Evolutionary conservation across 1,140 invertebrate species (phyloP).

Genomic region (Elymnias hypermnestra): DNA sequence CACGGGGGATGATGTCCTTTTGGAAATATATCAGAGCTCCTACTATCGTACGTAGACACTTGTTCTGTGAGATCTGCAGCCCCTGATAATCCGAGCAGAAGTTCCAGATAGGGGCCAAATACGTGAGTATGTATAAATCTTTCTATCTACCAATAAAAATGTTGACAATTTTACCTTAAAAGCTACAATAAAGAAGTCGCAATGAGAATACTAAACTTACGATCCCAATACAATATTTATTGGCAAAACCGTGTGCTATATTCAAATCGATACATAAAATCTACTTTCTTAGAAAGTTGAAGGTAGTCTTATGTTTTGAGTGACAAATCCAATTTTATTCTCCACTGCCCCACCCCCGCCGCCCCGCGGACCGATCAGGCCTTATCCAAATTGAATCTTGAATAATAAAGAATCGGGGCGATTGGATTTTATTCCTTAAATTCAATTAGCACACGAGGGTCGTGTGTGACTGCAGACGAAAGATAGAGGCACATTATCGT

Average conservation of each 20-base stretch:
- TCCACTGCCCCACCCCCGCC: constrained; percentile 53
- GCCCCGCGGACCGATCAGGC: constrained; percentile 69
- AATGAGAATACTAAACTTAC: too few species aligned
- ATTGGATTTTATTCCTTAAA: constrained; percentile 78
- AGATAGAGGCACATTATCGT: constrained; percentile 72
- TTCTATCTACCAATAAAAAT: too few species aligned
- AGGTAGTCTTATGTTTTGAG: constrained; percentile 74
- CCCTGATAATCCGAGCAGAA: too few species aligned
- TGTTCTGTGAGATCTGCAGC: too few species aligned
- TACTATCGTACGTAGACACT: too few species aligned
- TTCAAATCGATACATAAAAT: constrained; percentile 36
- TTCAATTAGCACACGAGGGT: constrained; percentile 75
- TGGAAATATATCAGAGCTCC: too few species aligned
- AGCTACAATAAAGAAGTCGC: too few species aligned
- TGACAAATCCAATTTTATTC: constrained; percentile 76
- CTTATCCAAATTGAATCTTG: constrained; percentile 78
- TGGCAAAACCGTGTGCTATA: not conserved
- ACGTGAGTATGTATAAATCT: too few species aligned
- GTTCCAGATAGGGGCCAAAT: too few species aligned
- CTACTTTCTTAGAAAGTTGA: constrained; percentile 44
- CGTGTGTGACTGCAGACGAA: constrained; percentile 69
- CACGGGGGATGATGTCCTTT: too few species aligned
- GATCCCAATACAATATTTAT: too few species aligned
- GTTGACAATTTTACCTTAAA: too few species aligned
- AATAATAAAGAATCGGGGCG: constrained; percentile 78